A percentile compares a stretch with the other conserved stretches of the same genome.
These are phyloP conservation scores for Lepilemur ruficaudatus DNA, from an alignment of 2,797 vertebrate genomes.

Conservation along the genomic window DNA sequence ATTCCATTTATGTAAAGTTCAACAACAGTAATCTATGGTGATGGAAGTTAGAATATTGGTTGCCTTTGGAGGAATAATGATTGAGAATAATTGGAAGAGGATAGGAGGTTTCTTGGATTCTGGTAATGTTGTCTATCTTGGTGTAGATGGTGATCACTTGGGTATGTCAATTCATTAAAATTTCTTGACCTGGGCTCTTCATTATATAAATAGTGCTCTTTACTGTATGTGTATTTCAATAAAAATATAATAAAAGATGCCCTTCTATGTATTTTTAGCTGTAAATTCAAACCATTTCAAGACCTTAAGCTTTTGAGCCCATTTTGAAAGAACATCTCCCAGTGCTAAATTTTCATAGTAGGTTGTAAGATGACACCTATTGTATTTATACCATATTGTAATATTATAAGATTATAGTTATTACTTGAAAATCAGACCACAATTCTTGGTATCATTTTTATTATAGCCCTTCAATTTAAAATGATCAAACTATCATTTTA, in stretches of 20 bases:
- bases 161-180: background rate
- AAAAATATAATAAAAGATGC: background rate
- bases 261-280: background rate
- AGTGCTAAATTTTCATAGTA: background rate
- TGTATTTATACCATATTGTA: background rate
- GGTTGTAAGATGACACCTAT: background rate
- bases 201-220: background rate
- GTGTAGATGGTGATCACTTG: background rate
- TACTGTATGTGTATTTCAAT: background rate
- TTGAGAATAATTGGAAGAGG: background rate
- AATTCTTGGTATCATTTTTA: constrained; percentile 34
- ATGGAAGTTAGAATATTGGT: background rate
- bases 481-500: constrained; percentile 49
- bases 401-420: constrained; percentile 26
- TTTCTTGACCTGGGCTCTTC: background rate
- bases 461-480: constrained; percentile 24
- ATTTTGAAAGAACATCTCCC: background rate
- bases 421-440: background rate
- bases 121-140: background rate
- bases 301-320: background rate
- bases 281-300: constrained; percentile 23
- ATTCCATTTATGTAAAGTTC: constrained; percentile 10
- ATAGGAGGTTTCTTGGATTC: background rate
- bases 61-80: background rate
- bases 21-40: background rate